phyloP scores from a whole-genome alignment of 2,888 invertebrate species.

The Phlogophora meticulosa region DNA sequence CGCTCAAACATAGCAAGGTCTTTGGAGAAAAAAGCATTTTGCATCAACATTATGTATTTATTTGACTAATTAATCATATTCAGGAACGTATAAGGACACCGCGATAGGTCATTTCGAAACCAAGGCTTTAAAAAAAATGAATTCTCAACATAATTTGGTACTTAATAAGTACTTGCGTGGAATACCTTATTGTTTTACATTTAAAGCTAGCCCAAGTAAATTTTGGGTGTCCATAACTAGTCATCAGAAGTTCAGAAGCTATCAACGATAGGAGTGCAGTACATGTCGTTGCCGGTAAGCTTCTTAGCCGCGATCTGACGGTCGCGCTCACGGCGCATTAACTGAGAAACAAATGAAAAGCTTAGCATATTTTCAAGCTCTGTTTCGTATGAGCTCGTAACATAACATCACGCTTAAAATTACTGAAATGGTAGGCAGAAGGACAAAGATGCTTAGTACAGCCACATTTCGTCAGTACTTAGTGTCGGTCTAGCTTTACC shows the following conservation, averaged over 20 bases:
- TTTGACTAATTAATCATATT: slow-evolving; percentile 73
- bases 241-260: slow-evolving; percentile 77
- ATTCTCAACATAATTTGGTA: slow-evolving; percentile 5
- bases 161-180: background rate
- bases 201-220: background rate
- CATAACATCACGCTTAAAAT: too few species aligned
- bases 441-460: too few species aligned
- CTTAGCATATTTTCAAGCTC: background rate
- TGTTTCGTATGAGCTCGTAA: too few species aligned
- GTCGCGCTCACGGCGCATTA: slow-evolving; percentile 88
- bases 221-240: background rate
- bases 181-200: background rate
- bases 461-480: too few species aligned
- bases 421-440: too few species aligned
- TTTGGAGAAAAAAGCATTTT: slow-evolving; percentile 65
- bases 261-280: slow-evolving; percentile 90
- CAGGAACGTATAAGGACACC: slow-evolving; percentile 38
- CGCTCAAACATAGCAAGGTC: slow-evolving; percentile 67
- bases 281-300: slow-evolving; percentile 89
- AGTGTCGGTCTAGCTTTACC: too few species aligned
- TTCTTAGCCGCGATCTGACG: slow-evolving; percentile 92
- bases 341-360: slow-evolving; percentile 52
- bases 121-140: background rate
- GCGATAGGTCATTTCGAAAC: slow-evolving; percentile 8
- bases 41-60: slow-evolving; percentile 55